These are phyloP conservation scores for Zophobas morio DNA, from an alignment of 1,140 invertebrate species.

Conservation along the genomic window DNA sequence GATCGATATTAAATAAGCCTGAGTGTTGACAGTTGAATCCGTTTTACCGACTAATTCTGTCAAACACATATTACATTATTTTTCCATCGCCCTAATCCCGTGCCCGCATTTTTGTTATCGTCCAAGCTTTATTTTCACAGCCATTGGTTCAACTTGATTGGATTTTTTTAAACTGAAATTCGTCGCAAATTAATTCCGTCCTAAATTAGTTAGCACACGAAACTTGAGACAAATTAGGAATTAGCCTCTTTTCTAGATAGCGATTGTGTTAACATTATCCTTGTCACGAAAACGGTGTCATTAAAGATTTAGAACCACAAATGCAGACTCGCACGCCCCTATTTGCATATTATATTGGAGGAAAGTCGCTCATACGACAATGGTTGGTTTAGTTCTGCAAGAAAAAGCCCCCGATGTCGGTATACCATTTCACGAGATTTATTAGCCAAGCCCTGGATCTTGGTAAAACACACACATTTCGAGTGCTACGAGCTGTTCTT, in stretches of 20 bases:
- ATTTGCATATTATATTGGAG: conserved; percentile 26
- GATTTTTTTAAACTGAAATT: conserved; percentile 18
- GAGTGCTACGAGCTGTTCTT: conserved; percentile 42
- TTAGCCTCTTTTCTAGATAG: conserved; percentile 14
- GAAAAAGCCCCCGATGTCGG: conserved; percentile 11
- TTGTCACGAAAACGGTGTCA: not conserved
- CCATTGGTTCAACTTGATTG: conserved; percentile 15
- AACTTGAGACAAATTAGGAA: conserved; percentile 1
- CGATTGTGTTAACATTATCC: not conserved
- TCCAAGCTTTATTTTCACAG: conserved; percentile 27
- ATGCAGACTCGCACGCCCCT: too few relatives aligned
- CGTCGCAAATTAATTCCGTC: conserved; percentile 19
- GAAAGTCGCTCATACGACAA: conserved; percentile 4
- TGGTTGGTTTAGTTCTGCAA: not conserved
- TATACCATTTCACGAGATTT: conserved; percentile 33
- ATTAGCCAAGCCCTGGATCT: conserved; percentile 23
- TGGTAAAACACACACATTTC: conserved; percentile 40
- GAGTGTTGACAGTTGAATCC: conserved; percentile 32
- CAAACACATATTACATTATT: conserved; percentile 41
- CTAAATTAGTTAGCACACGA: conserved; percentile 7
- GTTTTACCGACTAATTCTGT: conserved; percentile 21
- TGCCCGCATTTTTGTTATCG: conserved; percentile 19
- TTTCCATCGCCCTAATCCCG: conserved; percentile 20
- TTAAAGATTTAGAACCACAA: not conserved
- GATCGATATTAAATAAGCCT: conserved; percentile 28